Evolutionary conservation across 2,888 invertebrate species (phyloP).

Genomic region (Macrophya annulata): DNA sequence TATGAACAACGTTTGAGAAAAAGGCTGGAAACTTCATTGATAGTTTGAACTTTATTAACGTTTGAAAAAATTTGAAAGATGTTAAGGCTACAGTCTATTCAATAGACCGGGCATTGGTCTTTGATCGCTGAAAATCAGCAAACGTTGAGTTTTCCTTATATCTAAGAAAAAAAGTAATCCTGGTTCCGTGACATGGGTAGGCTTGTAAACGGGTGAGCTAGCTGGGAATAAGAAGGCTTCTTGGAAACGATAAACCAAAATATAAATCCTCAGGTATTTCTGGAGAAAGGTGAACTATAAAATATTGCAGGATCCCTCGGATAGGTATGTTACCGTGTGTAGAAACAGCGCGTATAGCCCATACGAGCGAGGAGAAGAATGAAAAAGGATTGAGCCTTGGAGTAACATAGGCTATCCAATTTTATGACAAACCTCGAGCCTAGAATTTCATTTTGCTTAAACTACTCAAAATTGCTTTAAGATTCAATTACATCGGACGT

Average conservation of each 20-base stretch:
- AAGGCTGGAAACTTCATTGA: slow-evolving; percentile 26
- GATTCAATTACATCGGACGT: slow-evolving; percentile 42
- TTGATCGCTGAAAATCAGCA: slow-evolving; percentile 10
- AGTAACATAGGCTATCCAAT: slow-evolving; percentile 15
- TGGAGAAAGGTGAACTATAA: slow-evolving; percentile 40
- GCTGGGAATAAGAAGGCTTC: slow-evolving; percentile 23
- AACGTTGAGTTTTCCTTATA: neutral
- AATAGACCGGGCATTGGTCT: slow-evolving; percentile 12
- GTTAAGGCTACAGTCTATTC: neutral
- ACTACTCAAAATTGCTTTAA: slow-evolving; percentile 45
- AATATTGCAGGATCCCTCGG: slow-evolving; percentile 21
- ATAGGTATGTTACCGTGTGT: slow-evolving; percentile 15
- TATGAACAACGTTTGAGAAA: slow-evolving; percentile 30
- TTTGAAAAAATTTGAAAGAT: slow-evolving; percentile 43
- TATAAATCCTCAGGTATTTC: slow-evolving; percentile 47
- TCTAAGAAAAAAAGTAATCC: slow-evolving; percentile 10
- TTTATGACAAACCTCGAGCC: slow-evolving; percentile 43
- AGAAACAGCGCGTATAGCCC: slow-evolving; percentile 9
- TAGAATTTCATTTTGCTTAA: slow-evolving; percentile 42
- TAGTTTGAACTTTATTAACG: too few species aligned
- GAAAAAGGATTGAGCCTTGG: slow-evolving; percentile 21
- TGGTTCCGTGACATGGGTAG: slow-evolving; percentile 23
- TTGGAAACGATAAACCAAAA: slow-evolving; percentile 44
- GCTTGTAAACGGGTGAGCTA: slow-evolving; percentile 28
- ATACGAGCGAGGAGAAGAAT: slow-evolving; percentile 21